Evolutionary conservation across 2,888 invertebrate species (phyloP).

Genomic region (Brenthis hecate): DNA sequence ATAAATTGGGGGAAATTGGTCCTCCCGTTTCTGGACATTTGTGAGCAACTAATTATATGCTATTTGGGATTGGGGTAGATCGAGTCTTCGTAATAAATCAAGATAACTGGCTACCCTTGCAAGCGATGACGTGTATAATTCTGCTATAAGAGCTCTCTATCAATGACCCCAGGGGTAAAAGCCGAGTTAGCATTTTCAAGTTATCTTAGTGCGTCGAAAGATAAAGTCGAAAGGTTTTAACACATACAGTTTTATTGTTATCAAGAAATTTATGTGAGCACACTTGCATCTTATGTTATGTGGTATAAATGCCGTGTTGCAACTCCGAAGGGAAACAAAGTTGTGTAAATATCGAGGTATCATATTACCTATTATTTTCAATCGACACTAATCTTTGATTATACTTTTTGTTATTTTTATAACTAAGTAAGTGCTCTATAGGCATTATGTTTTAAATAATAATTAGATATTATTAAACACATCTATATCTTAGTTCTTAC

Average conservation of each 20-base stretch:
- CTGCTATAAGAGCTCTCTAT: too few relatives aligned
- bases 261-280: slow-evolving; percentile 11
- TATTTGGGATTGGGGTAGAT: slow-evolving; percentile 50
- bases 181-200: not conserved
- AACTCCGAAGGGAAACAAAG: slow-evolving; percentile 31
- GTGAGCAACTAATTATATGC: slow-evolving; percentile 59
- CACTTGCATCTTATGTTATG: slow-evolving; percentile 25
- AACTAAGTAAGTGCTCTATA: not conserved
- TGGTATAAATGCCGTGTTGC: slow-evolving; percentile 23
- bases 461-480: too few relatives aligned
- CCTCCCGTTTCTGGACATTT: slow-evolving; percentile 45
- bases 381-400: not conserved
- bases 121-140: too few relatives aligned
- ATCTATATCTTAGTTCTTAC: too few relatives aligned
- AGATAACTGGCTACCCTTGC: slow-evolving; percentile 50
- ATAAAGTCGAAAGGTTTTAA: not conserved
- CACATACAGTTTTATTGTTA: slow-evolving; percentile 14
- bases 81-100: slow-evolving; percentile 62
- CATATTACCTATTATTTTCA: slow-evolving; percentile 35
- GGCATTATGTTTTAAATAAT: too few relatives aligned
- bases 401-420: not conserved
- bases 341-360: slow-evolving; percentile 46
- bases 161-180: too few relatives aligned
- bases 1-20: slow-evolving; percentile 5
- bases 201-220: not conserved